phyloP scores from a whole-genome alignment of 2,113 vertebrate genomes.

The Paedocypris sp. region DNA sequence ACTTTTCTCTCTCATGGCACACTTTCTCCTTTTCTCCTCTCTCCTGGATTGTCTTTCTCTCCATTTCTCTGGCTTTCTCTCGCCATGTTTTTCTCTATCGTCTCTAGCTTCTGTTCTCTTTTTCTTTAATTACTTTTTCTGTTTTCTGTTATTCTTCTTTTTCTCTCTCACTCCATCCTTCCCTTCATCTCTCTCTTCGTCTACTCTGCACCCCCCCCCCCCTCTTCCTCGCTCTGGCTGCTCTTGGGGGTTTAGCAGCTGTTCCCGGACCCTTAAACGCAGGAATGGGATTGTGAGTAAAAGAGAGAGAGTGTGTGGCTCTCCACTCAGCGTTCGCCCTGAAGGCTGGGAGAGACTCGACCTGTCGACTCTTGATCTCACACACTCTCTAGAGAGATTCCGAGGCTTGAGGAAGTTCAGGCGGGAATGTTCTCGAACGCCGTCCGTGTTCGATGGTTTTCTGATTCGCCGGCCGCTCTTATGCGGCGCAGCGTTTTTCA shows the following conservation, averaged over 20 bases:
- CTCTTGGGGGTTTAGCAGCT: conserved; percentile 62
- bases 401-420: too few species aligned
- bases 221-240: conserved; percentile 44
- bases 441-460: too few species aligned
- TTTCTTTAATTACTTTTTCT: too few species aligned
- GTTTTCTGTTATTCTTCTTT: background rate
- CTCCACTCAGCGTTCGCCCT: conserved; percentile 56
- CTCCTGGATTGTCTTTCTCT: too few species aligned
- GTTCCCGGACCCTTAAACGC: conserved; percentile 63
- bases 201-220: conserved; percentile 38
- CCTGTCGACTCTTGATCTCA: conserved; percentile 37
- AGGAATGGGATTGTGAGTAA: conserved; percentile 45
- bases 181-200: conserved; percentile 43
- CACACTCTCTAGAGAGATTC: background rate
- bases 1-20: too few species aligned
- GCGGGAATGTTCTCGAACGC: too few species aligned
- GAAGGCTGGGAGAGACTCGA: conserved; percentile 57
- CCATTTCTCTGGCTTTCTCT: conserved; percentile 37
- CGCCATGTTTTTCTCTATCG: background rate
- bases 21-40: too few species aligned
- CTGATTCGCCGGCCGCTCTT: too few species aligned
- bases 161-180: too few species aligned
- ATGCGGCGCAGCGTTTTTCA: too few species aligned
- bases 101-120: too few species aligned
- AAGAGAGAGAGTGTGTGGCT: conserved; percentile 42